Percentiles rank a stretch among this genome's conserved stretches.
Evolutionary conservation across 1,140 invertebrate species (phyloP).

Genomic region (Bombus cullumanus): DNA sequence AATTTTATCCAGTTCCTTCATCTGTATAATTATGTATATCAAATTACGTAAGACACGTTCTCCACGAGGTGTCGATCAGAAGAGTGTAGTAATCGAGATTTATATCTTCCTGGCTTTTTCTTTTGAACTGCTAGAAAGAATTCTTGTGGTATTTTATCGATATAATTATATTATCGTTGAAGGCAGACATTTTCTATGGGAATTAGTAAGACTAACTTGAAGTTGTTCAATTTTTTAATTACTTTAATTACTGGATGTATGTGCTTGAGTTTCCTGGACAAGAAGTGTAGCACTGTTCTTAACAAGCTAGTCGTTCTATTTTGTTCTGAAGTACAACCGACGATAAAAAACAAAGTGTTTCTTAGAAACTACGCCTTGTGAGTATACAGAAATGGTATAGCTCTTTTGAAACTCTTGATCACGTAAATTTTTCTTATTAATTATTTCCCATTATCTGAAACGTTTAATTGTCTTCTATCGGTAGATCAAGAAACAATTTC

Average conservation of each 20-base stretch:
- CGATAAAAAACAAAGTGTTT: background rate
- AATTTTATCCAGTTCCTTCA: constrained; percentile 29
- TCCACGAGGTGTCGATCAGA: background rate
- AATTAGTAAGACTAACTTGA: background rate
- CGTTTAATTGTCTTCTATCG: too few relatives aligned
- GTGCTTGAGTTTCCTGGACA: background rate
- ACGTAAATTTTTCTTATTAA: background rate
- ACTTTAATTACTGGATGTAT: background rate
- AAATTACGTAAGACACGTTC: constrained; percentile 16
- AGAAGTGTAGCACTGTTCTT: background rate
- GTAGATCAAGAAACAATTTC: too few relatives aligned
- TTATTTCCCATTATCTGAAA: too few relatives aligned
- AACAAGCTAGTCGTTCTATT: background rate
- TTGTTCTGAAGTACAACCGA: background rate
- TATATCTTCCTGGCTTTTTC: background rate
- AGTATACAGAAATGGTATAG: background rate
- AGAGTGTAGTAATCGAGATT: background rate
- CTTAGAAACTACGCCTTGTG: background rate
- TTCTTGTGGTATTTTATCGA: background rate
- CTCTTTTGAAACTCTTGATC: background rate
- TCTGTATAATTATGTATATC: constrained; percentile 31
- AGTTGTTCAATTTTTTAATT: background rate
- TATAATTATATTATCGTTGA: too few relatives aligned
- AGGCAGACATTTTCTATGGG: background rate
- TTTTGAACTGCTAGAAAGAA: background rate